Evolutionary conservation across 2,797 vertebrate species (phyloP), one percentile per base, ranked within the genome.

Genomic region (Trachurus trachurus): DNA sequence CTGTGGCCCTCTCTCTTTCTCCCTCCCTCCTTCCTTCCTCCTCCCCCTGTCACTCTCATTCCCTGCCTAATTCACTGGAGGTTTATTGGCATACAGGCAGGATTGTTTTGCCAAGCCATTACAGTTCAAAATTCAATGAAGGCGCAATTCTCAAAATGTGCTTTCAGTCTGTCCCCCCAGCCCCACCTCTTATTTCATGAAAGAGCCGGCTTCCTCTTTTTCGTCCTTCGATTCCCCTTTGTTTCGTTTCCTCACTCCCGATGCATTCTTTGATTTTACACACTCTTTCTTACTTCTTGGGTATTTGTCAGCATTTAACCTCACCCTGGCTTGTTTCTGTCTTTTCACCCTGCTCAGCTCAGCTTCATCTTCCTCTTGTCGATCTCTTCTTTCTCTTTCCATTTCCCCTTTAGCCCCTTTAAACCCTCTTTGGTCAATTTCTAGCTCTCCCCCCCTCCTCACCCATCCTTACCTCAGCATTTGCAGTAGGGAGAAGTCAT

Each of bases 111-210:
- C 89, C 92, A 93, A 92, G 87, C 90, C 93, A 92, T 93, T 92
- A 91, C 89, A 90, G 93, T 92, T 93, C 86, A 92, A 91, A 94
- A 93, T 91, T 91, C 91, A 94, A 92, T 92, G 89, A 93, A 93
- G 90, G 90, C 75, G 34, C 81, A 86, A 85, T 92, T 89, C 88
- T 93, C 83, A 91, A 91, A 92, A 92, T 91, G 83, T 83, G 85
- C 84, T 85, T 87, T 91, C 87, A 83, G 87, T 90, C 80, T 66
- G 68, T 86, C 45, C 76, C 22, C 31, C 19, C 52, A 16, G 63
- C 52, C 8, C 45, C 40, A 37, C 26, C 26, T 53, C 12, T n/a
- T 39, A 71, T 26, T 74, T 66, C 66, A 74, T 71, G 34, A 85
- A 84, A 88, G 59, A 81, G 62, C 70, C 71, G 52, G 80, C 79